Evolutionary conservation across 2,888 invertebrate genomes (phyloP).

Genomic region (Torymus aiolomorphi): DNA sequence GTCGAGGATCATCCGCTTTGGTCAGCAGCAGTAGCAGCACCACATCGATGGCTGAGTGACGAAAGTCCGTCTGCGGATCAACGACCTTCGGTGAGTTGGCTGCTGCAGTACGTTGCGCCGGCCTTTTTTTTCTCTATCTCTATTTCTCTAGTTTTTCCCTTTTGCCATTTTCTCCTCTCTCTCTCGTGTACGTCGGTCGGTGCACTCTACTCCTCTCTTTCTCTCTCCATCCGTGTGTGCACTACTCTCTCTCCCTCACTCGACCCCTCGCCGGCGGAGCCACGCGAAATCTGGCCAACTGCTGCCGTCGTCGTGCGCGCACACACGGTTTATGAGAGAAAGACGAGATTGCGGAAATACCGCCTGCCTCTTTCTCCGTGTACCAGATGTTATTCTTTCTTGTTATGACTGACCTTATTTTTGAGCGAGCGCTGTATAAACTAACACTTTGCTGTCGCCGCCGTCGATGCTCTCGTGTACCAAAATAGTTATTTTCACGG

Average conservation of each 20-base stretch:
- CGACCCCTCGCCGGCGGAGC: too few relatives aligned
- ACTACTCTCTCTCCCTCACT: background rate
- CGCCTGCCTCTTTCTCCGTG: background rate
- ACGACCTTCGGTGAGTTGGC: slow-evolving; percentile 8
- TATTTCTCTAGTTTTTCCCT: background rate
- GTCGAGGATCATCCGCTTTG: too few relatives aligned
- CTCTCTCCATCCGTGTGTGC: too few relatives aligned
- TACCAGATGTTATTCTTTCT: slow-evolving; percentile 9
- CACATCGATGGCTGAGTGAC: slow-evolving; percentile 7
- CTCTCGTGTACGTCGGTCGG: too few relatives aligned
- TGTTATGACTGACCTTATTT: slow-evolving; percentile 4
- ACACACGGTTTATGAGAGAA: background rate
- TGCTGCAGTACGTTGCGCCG: background rate
- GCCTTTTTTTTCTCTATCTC: background rate
- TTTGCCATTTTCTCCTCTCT: too few relatives aligned
- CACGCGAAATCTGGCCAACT: too few relatives aligned
- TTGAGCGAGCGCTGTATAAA: background rate
- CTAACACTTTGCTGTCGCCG: background rate
- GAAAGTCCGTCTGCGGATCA: slow-evolving; percentile 8
- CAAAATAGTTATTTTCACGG: too few relatives aligned
- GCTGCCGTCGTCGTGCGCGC: background rate
- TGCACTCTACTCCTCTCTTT: too few relatives aligned
- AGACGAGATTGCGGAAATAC: background rate
- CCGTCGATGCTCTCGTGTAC: background rate
- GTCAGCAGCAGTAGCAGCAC: background rate